These are phyloP conservation scores for Macrotrachela quadricornifera DNA, from an alignment of 1,140 invertebrate genomes.

Conservation along the genomic window DNA sequence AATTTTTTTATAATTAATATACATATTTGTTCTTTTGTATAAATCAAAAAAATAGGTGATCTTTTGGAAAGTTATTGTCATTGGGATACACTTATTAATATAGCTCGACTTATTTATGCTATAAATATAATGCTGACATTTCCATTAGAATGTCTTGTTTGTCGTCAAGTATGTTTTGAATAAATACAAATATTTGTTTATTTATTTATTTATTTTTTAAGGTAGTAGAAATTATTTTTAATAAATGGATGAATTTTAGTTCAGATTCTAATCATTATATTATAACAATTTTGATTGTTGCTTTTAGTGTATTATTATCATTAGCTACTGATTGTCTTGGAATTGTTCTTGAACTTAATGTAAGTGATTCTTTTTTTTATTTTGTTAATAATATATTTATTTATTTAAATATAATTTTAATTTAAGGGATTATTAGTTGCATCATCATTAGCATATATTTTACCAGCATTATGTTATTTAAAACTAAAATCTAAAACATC, in stretches of 20 bases:
- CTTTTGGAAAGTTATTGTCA: slow-evolving; percentile 69
- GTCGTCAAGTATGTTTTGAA: slow-evolving; percentile 43
- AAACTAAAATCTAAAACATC: slow-evolving; percentile 46
- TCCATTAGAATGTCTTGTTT: slow-evolving; percentile 68
- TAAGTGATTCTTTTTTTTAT: slow-evolving; percentile 36
- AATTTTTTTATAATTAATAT: too few species aligned
- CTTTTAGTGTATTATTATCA: slow-evolving; percentile 48
- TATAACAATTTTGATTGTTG: slow-evolving; percentile 49
- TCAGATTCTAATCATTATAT: slow-evolving; percentile 37
- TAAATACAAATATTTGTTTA: background rate
- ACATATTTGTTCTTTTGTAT: background rate
- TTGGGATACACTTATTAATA: slow-evolving; percentile 63
- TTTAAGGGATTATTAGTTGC: slow-evolving; percentile 55
- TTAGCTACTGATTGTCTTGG: slow-evolving; percentile 65
- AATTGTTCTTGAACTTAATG: slow-evolving; percentile 60
- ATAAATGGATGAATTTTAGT: slow-evolving; percentile 7
- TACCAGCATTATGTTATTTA: slow-evolving; percentile 57
- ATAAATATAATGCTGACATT: slow-evolving; percentile 62
- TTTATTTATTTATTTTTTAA: slow-evolving; percentile 11
- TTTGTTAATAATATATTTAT: too few species aligned
- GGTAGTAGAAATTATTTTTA: slow-evolving; percentile 26
- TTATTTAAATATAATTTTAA: background rate
- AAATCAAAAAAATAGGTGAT: slow-evolving; percentile 40
- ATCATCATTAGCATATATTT: slow-evolving; percentile 57
- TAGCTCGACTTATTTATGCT: slow-evolving; percentile 54